Evolutionary conservation across 2,113 vertebrate genomes (phyloP).

Genomic region (Lichenostomus cassidix): DNA sequence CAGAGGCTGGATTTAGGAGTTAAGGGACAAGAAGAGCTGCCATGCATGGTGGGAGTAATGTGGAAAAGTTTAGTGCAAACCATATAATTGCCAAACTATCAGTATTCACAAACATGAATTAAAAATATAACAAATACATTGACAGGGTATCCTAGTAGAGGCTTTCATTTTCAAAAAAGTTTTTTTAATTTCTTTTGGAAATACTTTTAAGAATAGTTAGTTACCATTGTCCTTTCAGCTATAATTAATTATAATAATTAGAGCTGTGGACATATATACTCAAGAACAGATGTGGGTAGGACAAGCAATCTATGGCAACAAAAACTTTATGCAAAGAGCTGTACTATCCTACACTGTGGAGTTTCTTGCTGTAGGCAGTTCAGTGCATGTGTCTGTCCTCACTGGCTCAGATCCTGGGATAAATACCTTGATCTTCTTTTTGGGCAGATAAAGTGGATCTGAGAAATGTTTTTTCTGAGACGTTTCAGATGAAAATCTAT

Average conservation of each 20-base stretch:
- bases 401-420: background rate
- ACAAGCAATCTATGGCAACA: background rate
- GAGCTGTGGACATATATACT: background rate
- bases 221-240: background rate
- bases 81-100: background rate
- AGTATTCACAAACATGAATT: background rate
- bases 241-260: background rate
- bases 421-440: background rate
- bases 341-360: background rate
- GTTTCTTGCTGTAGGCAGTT: background rate
- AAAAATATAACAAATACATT: background rate
- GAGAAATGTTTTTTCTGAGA: background rate
- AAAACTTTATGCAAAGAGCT: background rate
- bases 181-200: background rate
- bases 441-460: background rate
- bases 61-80: background rate
- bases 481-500: conserved; percentile 16
- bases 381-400: background rate
- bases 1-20: background rate
- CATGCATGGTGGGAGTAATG: background rate
- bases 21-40: background rate
- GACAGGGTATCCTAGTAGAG: background rate
- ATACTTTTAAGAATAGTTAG: background rate
- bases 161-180: background rate
- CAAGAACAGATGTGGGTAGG: background rate